These are phyloP conservation scores for Lepus oiostolus DNA, from an alignment of 2,797 vertebrate species.

Conservation along the genomic window DNA sequence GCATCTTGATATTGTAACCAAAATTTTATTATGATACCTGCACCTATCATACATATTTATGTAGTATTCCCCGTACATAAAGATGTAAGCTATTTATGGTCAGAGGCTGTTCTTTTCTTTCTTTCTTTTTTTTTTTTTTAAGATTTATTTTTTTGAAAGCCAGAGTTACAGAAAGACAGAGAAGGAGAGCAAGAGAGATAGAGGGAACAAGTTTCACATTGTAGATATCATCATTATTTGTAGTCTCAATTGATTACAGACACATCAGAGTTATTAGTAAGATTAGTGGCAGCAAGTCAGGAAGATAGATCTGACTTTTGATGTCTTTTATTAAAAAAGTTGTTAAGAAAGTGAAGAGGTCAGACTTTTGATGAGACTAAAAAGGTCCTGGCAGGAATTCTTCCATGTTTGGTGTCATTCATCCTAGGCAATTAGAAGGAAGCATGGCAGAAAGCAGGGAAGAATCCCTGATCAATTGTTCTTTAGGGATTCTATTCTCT, in stretches of 20 bases:
- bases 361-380: slow-evolving; percentile 3
- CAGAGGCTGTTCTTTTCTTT: not conserved
- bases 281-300: not conserved
- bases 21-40: not conserved
- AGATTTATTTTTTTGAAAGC: too few species aligned
- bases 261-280: not conserved
- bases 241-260: not conserved
- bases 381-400: not conserved
- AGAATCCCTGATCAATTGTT: not conserved
- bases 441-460: not conserved
- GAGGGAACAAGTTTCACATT: not conserved
- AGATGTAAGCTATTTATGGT: not conserved
- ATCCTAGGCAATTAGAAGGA: not conserved
- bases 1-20: not conserved
- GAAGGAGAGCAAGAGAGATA: not conserved
- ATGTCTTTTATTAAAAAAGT: not conserved
- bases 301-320: not conserved
- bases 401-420: not conserved
- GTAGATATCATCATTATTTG: not conserved
- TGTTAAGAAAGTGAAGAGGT: not conserved
- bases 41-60: not conserved
- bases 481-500: not conserved
- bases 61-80: not conserved
- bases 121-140: too few species aligned
- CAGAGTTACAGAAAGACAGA: not conserved